Evolutionary conservation across 2,888 invertebrate species (phyloP).

Genomic region (Zonitis immaculata): DNA sequence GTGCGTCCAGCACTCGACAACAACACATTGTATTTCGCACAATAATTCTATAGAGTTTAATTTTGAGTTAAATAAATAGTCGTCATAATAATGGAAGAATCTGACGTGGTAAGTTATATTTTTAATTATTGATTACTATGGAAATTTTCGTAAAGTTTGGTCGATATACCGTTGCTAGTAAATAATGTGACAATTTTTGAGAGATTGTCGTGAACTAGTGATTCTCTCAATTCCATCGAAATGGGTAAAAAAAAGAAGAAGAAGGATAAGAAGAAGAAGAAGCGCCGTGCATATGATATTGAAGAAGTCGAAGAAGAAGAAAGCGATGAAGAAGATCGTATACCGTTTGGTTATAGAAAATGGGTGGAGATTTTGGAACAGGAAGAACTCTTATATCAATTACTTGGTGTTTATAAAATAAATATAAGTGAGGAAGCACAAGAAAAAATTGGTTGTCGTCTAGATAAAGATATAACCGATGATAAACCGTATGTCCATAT

Average conservation of each 20-base stretch:
- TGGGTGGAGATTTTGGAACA: not conserved
- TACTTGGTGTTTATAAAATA: slow-evolving; percentile 56
- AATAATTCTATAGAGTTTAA: not conserved
- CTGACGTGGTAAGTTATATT: slow-evolving; percentile 15
- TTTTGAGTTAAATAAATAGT: slow-evolving; percentile 6
- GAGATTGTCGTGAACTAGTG: too few species aligned
- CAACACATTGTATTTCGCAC: not conserved
- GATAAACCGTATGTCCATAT: slow-evolving; percentile 72
- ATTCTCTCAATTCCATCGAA: not conserved
- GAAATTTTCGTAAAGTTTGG: not conserved
- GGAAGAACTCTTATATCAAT: slow-evolving; percentile 41
- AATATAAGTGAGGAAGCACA: slow-evolving; percentile 57
- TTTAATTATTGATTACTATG: too few species aligned
- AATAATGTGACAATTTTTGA: too few species aligned
- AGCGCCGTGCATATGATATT: not conserved
- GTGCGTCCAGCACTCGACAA: slow-evolving; percentile 9
- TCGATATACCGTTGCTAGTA: not conserved
- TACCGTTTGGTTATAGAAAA: too few species aligned
- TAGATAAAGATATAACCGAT: slow-evolving; percentile 64
- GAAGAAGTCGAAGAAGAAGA: not conserved
- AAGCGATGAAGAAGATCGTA: not conserved
- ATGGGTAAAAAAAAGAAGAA: not conserved
- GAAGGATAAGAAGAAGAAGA: not conserved
- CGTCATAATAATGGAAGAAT: slow-evolving; percentile 11
- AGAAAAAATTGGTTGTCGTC: slow-evolving; percentile 57